Conservation (phyloP, 2,888 invertebrate genomes). For the Bimastos eiseni region DNA sequence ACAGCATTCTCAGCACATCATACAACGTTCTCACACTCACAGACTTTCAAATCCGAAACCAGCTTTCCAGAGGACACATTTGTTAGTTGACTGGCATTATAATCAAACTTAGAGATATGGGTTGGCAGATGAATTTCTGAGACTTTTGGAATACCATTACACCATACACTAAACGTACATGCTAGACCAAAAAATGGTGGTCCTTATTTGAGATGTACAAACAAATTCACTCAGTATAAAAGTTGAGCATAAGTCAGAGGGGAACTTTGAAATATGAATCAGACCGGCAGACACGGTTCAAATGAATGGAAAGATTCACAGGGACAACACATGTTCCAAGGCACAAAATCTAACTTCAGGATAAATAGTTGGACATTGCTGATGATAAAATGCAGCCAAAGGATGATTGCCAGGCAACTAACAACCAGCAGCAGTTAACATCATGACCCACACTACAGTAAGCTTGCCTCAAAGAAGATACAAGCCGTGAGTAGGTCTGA, state of each 20-base stretch:
- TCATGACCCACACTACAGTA: neutral
- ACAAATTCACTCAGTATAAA: neutral
- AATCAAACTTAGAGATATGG: neutral
- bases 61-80: neutral
- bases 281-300: neutral
- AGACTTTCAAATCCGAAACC: neutral
- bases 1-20: neutral
- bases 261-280: neutral
- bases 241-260: neutral
- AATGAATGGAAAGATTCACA: neutral
- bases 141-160: neutral
- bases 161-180: neutral
- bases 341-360: neutral
- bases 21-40: neutral
- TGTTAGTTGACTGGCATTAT: neutral
- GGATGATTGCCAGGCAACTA: neutral
- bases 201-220: neutral
- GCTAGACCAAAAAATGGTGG: neutral
- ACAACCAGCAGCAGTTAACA: neutral
- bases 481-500: neutral
- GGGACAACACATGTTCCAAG: neutral
- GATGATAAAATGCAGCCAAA: neutral
- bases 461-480: neutral
- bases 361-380: neutral
- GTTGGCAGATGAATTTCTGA: neutral